These are phyloP conservation scores for Forbesichthys agassizii DNA, from an alignment of 2,113 vertebrate genomes.

Conservation along the genomic window DNA sequence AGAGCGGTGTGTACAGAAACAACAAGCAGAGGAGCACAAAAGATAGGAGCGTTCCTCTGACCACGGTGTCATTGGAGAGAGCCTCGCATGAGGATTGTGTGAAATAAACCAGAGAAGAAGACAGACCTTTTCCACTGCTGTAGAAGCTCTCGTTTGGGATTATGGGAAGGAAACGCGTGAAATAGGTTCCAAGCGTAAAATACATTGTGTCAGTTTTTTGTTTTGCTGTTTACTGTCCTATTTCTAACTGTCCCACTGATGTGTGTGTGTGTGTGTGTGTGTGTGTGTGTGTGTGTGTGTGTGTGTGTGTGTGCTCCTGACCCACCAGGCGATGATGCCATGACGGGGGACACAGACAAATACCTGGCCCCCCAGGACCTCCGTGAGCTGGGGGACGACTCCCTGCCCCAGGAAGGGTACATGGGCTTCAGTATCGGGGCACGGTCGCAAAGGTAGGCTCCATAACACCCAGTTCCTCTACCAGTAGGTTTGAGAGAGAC, in stretches of 20 bases:
- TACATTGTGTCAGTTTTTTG: not conserved
- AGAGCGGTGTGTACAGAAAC: not conserved
- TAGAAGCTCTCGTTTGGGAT: not conserved
- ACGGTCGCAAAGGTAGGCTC: constrained; percentile 90
- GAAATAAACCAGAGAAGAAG: not conserved
- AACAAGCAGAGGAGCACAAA: no score
- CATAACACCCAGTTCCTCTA: not conserved
- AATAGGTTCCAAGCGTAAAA: no score
- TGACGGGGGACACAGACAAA: constrained; percentile 96
- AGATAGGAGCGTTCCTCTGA: no score
- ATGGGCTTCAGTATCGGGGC: constrained; percentile 96
- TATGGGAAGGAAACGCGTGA: no score
- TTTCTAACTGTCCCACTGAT: not conserved
- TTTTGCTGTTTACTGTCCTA: not conserved
- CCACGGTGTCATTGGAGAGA: no score
- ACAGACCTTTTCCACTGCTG: not conserved
- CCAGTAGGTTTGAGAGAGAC: no score
- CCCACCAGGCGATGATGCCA: constrained; percentile 90
- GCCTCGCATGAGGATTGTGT: not conserved
- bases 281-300: not conserved
- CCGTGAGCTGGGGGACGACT: constrained; percentile 95
- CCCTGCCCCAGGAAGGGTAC: constrained; percentile 94
- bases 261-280: not conserved
- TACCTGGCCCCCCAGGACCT: constrained; percentile 96
- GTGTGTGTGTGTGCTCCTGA: constrained; percentile 14